These are phyloP conservation scores for Hemiscyllium ocellatum DNA, from an alignment of 2,113 vertebrate genomes.

Conservation along the genomic window DNA sequence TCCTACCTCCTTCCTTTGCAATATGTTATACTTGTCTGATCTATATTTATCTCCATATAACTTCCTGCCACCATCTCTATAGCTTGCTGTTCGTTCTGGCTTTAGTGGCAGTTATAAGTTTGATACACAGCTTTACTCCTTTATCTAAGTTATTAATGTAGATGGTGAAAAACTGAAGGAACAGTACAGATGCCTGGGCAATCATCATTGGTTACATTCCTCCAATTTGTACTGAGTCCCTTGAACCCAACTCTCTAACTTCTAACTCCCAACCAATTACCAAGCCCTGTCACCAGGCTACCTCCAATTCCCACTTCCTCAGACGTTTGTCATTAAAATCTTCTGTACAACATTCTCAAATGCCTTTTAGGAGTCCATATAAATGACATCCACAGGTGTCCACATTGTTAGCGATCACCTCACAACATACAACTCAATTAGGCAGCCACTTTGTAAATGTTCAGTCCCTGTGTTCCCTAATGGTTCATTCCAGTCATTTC, in stretches of 20 bases:
- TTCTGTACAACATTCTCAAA: neutral
- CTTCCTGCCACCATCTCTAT: neutral
- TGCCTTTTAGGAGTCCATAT: neutral
- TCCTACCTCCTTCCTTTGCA: neutral
- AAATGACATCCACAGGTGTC: neutral
- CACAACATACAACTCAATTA: neutral
- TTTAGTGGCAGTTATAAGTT: neutral
- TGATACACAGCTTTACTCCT: neutral
- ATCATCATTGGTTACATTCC: neutral
- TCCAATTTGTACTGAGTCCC: neutral
- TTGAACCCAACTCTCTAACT: neutral
- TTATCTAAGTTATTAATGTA: neutral
- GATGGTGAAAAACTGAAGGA: neutral
- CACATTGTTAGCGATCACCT: neutral
- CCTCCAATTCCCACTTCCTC: neutral
- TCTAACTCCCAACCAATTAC: neutral
- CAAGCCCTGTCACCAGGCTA: neutral
- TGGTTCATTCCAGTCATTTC: neutral
- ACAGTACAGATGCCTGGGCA: neutral
- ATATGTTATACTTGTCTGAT: neutral
- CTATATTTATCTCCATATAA: neutral
- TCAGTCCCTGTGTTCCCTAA: neutral
- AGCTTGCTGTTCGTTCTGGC: neutral
- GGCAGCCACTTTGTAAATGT: neutral
- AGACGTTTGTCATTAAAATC: neutral